Evolutionary conservation across 2,797 vertebrate species (phyloP).

Genomic region (Gila robusta): DNA sequence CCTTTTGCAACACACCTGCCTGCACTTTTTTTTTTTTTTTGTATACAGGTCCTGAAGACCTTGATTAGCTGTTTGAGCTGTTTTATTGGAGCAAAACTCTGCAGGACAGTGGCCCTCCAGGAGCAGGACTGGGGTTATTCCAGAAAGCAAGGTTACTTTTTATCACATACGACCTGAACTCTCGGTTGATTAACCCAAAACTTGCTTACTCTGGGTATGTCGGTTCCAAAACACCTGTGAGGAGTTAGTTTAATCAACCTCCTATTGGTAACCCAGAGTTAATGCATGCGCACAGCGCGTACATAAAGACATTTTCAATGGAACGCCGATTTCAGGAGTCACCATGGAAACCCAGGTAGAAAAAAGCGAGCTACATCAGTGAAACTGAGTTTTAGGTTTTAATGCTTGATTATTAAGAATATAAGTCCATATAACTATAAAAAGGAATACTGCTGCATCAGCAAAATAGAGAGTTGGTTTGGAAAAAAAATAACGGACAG

Average conservation of each 20-base stretch:
- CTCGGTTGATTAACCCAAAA: no score
- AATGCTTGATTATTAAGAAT: constrained; percentile 5
- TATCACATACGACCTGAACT: no score
- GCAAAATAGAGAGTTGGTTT: neutral
- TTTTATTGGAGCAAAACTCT: no score
- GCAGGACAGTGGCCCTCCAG: no score
- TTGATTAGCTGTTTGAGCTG: neutral
- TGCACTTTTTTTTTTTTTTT: neutral
- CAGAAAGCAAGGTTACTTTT: no score
- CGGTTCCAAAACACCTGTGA: no score
- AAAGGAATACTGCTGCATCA: constrained; percentile 22
- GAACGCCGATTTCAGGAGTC: constrained; percentile 41
- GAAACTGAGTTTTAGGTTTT: constrained; percentile 10
- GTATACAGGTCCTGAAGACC: neutral
- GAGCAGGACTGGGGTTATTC: neutral
- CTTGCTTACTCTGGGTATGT: no score
- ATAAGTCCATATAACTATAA: neutral
- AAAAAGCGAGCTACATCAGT: constrained; percentile 22
- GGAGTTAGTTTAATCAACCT: no score
- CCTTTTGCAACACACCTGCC: neutral
- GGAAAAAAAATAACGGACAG: no score
- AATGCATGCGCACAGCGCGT: neutral
- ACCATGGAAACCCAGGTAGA: constrained; percentile 8
- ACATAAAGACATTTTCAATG: constrained; percentile 44
- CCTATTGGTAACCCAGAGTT: no score